A percentile compares a stretch with the other conserved stretches of the same genome.
phyloP scores from a whole-genome alignment of 2,888 invertebrate species.

The Frankliniella intonsa region DNA sequence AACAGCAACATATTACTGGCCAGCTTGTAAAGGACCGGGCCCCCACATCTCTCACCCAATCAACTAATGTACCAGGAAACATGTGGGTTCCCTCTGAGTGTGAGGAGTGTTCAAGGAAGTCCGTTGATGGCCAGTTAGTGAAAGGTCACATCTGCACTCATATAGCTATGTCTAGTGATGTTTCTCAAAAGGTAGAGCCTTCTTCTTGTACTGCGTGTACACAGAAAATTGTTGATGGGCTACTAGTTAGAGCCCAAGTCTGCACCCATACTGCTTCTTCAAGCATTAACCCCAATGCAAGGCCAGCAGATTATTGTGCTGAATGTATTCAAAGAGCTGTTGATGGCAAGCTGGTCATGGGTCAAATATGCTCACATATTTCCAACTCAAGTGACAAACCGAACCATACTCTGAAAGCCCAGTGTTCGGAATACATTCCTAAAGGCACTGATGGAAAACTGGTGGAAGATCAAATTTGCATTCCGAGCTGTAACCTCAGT shows the following conservation, averaged over 20 bases:
- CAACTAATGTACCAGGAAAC: background rate
- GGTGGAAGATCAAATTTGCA: background rate
- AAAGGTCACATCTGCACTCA: background rate
- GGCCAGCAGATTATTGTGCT: background rate
- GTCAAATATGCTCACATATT: background rate
- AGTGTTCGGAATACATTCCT: background rate
- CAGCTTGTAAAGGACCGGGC: background rate
- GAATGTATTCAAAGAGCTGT: background rate
- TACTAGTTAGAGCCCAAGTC: background rate
- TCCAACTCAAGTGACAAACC: background rate
- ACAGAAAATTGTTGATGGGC: background rate
- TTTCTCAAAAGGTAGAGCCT: background rate
- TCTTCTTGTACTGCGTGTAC: background rate
- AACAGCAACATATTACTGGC: background rate
- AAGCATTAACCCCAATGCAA: background rate
- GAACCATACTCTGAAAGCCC: background rate
- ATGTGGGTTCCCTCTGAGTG: slow-evolving; percentile 9
- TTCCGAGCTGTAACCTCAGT: background rate
- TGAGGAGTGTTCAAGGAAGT: background rate
- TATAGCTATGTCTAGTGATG: background rate
- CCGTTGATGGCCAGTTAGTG: background rate
- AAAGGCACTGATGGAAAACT: background rate
- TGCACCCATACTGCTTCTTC: background rate
- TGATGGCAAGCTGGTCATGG: background rate
- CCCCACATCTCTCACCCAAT: background rate